Evolutionary conservation across 1,140 invertebrate species (phyloP), one percentile per base, ranked within the genome.

Genomic region (Euura lappo): DNA sequence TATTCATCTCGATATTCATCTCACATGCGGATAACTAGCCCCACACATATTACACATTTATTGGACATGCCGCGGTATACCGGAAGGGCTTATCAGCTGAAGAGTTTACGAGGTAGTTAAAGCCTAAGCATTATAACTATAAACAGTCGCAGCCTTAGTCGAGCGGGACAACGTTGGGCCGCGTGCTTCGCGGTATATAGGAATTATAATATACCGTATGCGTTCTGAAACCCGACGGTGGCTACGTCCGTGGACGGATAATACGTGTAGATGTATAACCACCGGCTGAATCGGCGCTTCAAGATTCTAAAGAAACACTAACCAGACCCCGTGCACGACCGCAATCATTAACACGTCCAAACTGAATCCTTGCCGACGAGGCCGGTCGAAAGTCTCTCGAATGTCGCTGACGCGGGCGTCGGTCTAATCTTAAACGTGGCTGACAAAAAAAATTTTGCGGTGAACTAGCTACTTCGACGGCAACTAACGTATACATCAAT

Each of bases 71-170:
- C 51, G 51, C 5, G 28, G 75, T 76, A 77, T 72, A 80, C 81
- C 81, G 80, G 80, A 81, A 82, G 79, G 79, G 68, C 79, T 82
- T 83, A 83, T 83, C 82, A 74, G 67, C 72, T 70, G 64, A 72
- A 71, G 73, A 75, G 72, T 77, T 79, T 77, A 79, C 75, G 76
- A 79, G 70, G 71, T 76, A 80, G 79, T 82, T 80, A 78, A 79
- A 84, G 82, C 78, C 77, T 84, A 83, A 84, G 83, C 80, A 80
- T 60, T 60, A 28, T 28, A 60, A 60, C 51, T n/a, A n/a, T 60
- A 60, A 60, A 8, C 68, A 74, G 65, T 70, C 71, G 72, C 60
- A 70, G 66, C 44, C 44, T 60, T 44, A 71, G 69, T 65, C 67
- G 73, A 71, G 43, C 73, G 51, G 6, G 69, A 68, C 45, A 3